Base-by-base conservation (phyloP, 2,113 vertebrate genomes). In the Lynx canadensis region DNA sequence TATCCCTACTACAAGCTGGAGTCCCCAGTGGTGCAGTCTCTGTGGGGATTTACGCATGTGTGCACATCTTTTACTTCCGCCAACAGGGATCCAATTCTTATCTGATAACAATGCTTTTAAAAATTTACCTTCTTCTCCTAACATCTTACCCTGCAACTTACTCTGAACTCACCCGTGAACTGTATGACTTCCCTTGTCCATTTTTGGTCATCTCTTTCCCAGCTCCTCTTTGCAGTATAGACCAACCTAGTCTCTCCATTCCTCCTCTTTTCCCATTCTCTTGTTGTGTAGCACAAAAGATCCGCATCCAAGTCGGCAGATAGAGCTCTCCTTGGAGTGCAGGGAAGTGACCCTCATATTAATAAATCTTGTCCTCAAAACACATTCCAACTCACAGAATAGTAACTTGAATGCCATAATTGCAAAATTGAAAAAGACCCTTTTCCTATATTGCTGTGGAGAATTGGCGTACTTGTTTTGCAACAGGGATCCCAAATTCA, bases 351-450 rank as follows among this genome's bases (percentile, higher is more conserved):
- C 48, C 87, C 71, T 76, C 63, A n/a, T 73, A 15, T 76, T 25
- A 91, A 16, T 68, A 85, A 83, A 82, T 80, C 29, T 91, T 93
- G 19, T 73, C 89, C 29, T 95, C 60, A 73, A 18, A 87, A 95
- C 45, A 92, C 21, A 57, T 45, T 65, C 83, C 76, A 55, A 66
- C 6, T 41, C 91, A 66, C 33, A 66, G 55, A 84, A 33, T 3
- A 84, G 36, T 73, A 73, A 57, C 29, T 78, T 91, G 23, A 89
- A 57, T 63, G 83, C 57, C 41, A 65, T 89, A 36, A 19, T 91
- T 0, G 4, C 16, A 25, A 31, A 55, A 31, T 85, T 31, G n/a
- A 21, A 90, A 6, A 74, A 52, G 91, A 66, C 48, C 38, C 21
- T 76, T 69, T 71, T 83, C 27, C 55, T 94, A 0, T 25, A 25